Percentiles rank a stretch among this genome's conserved stretches.
phyloP scores from a whole-genome alignment of 92 coral and sea anemone genomes.

The Paramuricea clavata region DNA sequence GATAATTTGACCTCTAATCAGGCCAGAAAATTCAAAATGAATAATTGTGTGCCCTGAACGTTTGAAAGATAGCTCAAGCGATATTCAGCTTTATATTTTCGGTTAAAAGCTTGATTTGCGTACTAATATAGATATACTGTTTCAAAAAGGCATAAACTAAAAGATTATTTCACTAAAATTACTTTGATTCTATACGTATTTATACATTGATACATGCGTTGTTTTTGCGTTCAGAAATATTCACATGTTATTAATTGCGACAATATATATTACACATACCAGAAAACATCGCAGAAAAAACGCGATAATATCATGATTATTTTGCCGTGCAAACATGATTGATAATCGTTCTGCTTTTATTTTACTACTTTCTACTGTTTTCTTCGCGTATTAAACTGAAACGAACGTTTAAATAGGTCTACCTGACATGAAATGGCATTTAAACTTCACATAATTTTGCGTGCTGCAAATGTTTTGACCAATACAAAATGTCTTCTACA shows the following conservation, averaged over 20 bases:
- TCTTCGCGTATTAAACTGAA: no score
- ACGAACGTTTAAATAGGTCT: neutral
- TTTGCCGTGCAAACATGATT: neutral
- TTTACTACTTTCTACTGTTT: no score
- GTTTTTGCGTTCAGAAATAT: neutral
- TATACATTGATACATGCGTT: no score
- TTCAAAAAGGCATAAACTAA: neutral
- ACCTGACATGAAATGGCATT: neutral
- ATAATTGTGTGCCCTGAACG: neutral
- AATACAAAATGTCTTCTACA: neutral
- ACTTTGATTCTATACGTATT: no score
- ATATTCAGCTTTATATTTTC: no score
- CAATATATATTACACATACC: neutral
- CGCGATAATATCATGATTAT: neutral
- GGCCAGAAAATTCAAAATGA: neutral
- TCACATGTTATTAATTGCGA: neutral
- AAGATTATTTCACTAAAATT: neutral
- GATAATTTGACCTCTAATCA: neutral
- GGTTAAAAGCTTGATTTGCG: no score
- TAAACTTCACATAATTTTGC: neutral
- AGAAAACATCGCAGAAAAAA: neutral
- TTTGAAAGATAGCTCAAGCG: neutral
- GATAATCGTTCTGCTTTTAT: neutral
- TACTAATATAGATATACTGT: neutral
- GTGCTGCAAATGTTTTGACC: conserved; percentile 3